phyloP scores from a whole-genome alignment of 2,888 invertebrate genomes.

The Cerastis leucographa region DNA sequence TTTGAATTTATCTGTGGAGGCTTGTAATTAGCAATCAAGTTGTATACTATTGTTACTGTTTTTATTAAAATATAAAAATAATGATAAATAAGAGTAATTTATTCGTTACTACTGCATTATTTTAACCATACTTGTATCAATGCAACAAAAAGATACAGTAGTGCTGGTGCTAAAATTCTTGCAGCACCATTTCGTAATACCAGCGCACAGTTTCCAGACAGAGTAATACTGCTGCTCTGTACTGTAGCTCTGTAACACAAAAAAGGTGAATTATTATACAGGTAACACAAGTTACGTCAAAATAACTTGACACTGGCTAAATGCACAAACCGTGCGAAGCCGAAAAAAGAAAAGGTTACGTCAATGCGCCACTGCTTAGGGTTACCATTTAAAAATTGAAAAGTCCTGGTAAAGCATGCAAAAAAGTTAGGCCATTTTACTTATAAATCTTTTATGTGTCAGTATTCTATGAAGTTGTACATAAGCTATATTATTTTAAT shows the following conservation, averaged over 20 bases:
- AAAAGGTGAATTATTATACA: background rate
- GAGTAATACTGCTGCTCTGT: background rate
- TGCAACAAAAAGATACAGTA: conserved; percentile 13
- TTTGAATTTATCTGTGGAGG: background rate
- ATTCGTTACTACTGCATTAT: conserved; percentile 4
- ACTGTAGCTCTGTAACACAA: conserved; percentile 18
- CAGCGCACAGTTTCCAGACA: conserved; percentile 41
- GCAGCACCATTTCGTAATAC: conserved; percentile 3
- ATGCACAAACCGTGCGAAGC: no score
- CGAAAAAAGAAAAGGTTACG: no score
- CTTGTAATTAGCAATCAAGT: background rate
- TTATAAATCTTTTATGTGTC: background rate
- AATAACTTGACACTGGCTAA: no score
- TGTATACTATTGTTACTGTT: background rate
- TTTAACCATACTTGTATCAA: conserved; percentile 10
- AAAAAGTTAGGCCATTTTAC: background rate
- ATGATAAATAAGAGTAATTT: background rate
- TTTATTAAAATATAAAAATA: no score
- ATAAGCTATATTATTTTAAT: no score
- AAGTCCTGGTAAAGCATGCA: no score
- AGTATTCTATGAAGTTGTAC: background rate
- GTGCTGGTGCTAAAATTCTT: conserved; percentile 17
- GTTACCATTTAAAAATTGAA: background rate
- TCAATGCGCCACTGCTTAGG: background rate
- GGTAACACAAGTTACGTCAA: background rate